These are phyloP conservation scores for Bombus haemorrhoidalis DNA, from an alignment of 1,140 invertebrate genomes.

Conservation along the genomic window DNA sequence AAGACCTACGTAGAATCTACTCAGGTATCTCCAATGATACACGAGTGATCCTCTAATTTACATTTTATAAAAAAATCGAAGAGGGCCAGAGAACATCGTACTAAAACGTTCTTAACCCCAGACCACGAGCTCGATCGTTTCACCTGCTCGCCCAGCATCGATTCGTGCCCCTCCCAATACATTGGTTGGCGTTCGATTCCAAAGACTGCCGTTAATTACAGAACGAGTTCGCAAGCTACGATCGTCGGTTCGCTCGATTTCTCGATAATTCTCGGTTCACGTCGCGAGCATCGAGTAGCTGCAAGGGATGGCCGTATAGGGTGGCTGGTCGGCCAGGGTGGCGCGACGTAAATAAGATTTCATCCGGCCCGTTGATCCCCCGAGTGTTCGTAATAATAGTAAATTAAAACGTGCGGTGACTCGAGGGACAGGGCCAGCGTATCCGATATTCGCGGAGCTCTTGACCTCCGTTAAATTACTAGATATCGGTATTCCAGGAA, in stretches of 20 bases:
- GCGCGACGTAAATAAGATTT: constrained; percentile 46
- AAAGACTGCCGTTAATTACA: constrained; percentile 33
- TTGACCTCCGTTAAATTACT: constrained; percentile 28
- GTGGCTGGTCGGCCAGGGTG: neutral
- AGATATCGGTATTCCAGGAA: constrained; percentile 1
- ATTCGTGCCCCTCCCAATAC: neutral
- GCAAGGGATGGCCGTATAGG: neutral
- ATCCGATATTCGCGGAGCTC: constrained; percentile 39
- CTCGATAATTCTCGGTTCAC: constrained; percentile 39
- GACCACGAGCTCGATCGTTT: neutral
- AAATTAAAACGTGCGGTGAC: constrained; percentile 48
- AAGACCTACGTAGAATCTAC: neutral
- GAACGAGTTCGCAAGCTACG: constrained; percentile 13
- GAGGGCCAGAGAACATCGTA: neutral
- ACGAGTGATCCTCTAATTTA: neutral
- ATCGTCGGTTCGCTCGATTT: constrained; percentile 17
- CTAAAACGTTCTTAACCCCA: neutral
- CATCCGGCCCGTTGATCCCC: constrained; percentile 8
- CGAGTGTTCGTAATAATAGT: constrained; percentile 47
- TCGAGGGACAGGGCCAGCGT: neutral
- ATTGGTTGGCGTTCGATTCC: neutral
- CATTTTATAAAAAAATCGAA: neutral
- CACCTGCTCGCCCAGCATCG: constrained; percentile 9
- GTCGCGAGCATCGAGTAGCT: neutral
- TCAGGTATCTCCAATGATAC: neutral